Evolutionary conservation across 2,797 vertebrate species (phyloP), one percentile per base, ranked within the genome.

Genomic region (Pangasius macronema): DNA sequence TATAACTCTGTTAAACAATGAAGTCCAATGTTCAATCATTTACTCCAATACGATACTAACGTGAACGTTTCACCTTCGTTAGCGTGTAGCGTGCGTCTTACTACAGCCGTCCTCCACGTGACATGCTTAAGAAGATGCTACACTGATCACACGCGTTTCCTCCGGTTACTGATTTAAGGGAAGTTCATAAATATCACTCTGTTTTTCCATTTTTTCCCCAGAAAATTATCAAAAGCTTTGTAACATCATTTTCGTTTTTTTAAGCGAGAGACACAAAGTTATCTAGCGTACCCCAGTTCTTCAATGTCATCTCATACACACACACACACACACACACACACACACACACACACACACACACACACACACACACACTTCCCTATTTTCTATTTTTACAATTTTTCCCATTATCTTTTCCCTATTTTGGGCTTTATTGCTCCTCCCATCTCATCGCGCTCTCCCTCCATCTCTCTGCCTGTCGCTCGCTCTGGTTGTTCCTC

Each of bases 371-470:
- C 42, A 53, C 63, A 36, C 22, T 3, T 72, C 65, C 63, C 22
- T 77, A 13, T 70, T 67, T 68, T 59, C 46, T 83, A 81, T 65
- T 77, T 63, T 27, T 51, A 36, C 30, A 57, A 18, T 33, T 72
- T 83, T 82, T 18, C 24, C 82, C 53, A 27, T 33, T 87, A 70
- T 68, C 59, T 88, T 82, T 85, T 89, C 65, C 91, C 89, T 91
- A 87, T 91, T 90, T 91, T 92, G 93, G 90, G 89, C 83, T 89
- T n/a, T 85, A n/a, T 92, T 83, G 87, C 76, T 84, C 83, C 88
- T 86, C 63, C 77, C 51, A 61, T 81, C 86, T 65, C 20, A 79
- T 70, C 79, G 20, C 77, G 33, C 88, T 89, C 79, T 79, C 76
- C 51, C 20, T 77, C 82, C 42, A 77, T 83, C 82, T 30, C 82